Base-by-base conservation (phyloP, 53 echinoderm and acorn worm genomes). In the Mesocentrotus franciscanus region DNA sequence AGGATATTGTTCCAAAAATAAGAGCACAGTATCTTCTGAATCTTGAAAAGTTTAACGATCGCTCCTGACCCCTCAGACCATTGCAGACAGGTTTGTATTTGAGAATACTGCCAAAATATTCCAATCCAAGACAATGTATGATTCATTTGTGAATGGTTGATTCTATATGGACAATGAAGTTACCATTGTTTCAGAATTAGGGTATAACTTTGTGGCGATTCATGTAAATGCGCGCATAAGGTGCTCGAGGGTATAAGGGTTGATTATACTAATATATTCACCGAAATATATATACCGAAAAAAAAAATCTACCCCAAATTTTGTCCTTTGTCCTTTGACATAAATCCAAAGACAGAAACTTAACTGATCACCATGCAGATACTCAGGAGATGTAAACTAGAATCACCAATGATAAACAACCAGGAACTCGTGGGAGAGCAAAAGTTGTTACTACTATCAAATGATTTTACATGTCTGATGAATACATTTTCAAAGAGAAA, bases 1-100 rank as follows among this genome's bases (percentile, higher is more conserved):
- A 87, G 57, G 87, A 87, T 87, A 87, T 87, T 87, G 58, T 87
- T 87, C 57, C n/a, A 56, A 87, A 87, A 87, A 87, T 58, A 87
- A 87, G 59, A 84, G 9, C 39, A 56, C 58, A 87, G 26, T 87
- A 56, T 87, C 87, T 87, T 27, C 58, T 12, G 34, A 87, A 87
- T 87, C 58, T 27, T n/a, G 15, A 9, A 56, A 87, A 87, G 87
- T 87, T 24, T 87, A 58, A 87, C 87, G 58, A 58, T 87, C 87
- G 26, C 57, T 58, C 14, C 55, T 87, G 87, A 87, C 87, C 87
- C 87, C 24, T 55, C 22, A 29, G 11, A 27, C 75, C 27, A 20
- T 64, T 64, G 64, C 15, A 64, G 64, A 64, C 76, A 84, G 39
- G 32, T 78, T 4, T 34, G 34, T 78, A 33, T 78, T 30, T 29